Evolutionary conservation across 2,888 invertebrate genomes (phyloP), one percentile per base, ranked within the genome.

Genomic region (Lordiphosa andalusiaca): DNA sequence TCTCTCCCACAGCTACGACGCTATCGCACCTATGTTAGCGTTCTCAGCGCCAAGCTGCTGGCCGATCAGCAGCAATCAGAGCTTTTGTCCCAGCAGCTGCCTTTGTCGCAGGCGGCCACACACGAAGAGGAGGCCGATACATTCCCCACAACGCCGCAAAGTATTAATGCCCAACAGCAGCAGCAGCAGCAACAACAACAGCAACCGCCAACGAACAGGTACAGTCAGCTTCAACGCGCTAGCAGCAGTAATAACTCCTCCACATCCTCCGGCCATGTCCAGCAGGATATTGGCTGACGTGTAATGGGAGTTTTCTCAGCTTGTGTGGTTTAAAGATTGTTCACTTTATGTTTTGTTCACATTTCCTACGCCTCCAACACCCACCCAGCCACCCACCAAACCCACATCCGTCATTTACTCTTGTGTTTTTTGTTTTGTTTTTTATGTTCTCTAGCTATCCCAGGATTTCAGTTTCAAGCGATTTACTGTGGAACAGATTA

Each of bases 221-320:
- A 70, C 78, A 78, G 67, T 76, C 78, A 81, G 44, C 80, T 73
- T 59, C 83, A 82, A 53, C 81, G 86, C 60, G 42, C 66, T 19
- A 49, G 65, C 54, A 51, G 86, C 78, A 86, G 68, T 76, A 75
- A 73, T 73, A 71, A 77, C 61, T 69, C 75, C 53, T 73, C 75
- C 69, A 67, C 73, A 47, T 13, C 62, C 16, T 67, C 65, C 56
- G 74, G 70, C 83, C 80, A 74, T 73, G 77, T 80, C 66, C 81
- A 84, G 64, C 91, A 92, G 89, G 93, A 93, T 89, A 91, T 93
- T 91, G 93, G 92, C 91, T 94, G 94, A 95, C 94, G 94, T 91
- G 93, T 93, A 91, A 93, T 94, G 93, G 93, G 93, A 91, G 93
- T 94, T 91, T 93, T 94, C 92, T 94, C 94, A 91, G 94, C 94